Base-by-base conservation (phyloP, 1,140 invertebrate genomes). In the Zaprionus inermis region DNA sequence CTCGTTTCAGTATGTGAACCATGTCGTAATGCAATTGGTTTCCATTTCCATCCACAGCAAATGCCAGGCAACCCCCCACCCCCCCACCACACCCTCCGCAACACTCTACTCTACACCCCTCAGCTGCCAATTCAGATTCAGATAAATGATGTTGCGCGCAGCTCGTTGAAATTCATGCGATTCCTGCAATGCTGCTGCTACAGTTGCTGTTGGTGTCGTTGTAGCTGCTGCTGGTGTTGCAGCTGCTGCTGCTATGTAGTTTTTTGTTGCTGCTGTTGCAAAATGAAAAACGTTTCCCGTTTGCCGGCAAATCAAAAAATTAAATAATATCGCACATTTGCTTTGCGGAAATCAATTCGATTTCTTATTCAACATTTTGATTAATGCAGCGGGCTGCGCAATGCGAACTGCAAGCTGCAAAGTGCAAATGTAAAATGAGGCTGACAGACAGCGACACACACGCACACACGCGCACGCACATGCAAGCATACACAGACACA, bases 341-440 rank as follows among this genome's bases (percentile, higher is more conserved):
- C 65, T 75, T 78, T 55, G 79, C 69, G 49, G 58, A 79, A 86
- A 88, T 86, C 83, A 88, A 85, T 85, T 84, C 65, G 59, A 84
- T 80, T 89, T 83, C 83, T 89, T 88, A 84, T 83, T 88, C 82
- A 89, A 89, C 84, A 89, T 80, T 89, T 88, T 88, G 84, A 89
- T 89, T 89, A 88, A 89, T 88, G 84, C 83, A 78, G 32, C 51
- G 22, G 18, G 16, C 46, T 18, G 30, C 44, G 72, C 60, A 69
- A 66, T 77, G 49, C 58, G 34, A 69, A 71, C 49, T 67, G 64
- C 64, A 63, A 76, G 63, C 63, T 80, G 81, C 79, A 78, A 73
- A 81, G 52, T 82, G 79, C n/a, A n/a, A n/a, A n/a, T 64, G 79
- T 64, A 77, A 51, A 72, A 60, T 51, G 66, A 68, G 60, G 28